A percentile compares a stretch with the other conserved stretches of the same genome.
Conservation (phyloP, 2,797 vertebrate genomes). For the Sebastes oblongus region DNA sequence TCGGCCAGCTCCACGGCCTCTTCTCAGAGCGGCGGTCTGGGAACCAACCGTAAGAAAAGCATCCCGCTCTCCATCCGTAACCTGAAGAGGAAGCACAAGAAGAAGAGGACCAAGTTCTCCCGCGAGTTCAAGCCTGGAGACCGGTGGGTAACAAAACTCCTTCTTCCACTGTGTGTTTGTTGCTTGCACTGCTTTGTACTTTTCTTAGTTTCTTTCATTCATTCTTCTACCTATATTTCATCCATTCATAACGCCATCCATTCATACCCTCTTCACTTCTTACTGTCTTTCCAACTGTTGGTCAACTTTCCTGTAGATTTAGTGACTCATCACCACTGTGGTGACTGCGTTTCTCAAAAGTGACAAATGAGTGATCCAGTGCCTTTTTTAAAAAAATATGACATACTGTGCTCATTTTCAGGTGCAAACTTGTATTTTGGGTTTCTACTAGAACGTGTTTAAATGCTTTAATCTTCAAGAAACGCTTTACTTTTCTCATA, state of each 20-base stretch:
- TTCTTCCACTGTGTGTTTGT: not conserved
- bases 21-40: conserved; percentile 90
- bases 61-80: conserved; percentile 96
- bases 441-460: too few relatives aligned
- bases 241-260: not conserved
- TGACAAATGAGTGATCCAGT: not conserved
- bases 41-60: conserved; percentile 90
- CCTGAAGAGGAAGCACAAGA: conserved; percentile 97
- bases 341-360: not conserved
- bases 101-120: conserved; percentile 95
- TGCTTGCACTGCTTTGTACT: not conserved
- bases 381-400: not conserved
- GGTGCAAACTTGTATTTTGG: too few relatives aligned
- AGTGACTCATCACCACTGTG: not conserved
- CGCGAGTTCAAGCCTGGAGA: conserved; percentile 96
- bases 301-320: not conserved
- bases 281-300: not conserved
- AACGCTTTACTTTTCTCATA: too few relatives aligned
- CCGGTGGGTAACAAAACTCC: conserved; percentile 78
- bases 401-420: too few relatives aligned
- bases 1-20: conserved; percentile 97
- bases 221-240: too few relatives aligned
- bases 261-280: not conserved
- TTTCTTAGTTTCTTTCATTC: not conserved
- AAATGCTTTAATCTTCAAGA: too few relatives aligned